Evolutionary conservation across 1,140 invertebrate genomes (phyloP).

Genomic region (Centruroides vittatus): DNA sequence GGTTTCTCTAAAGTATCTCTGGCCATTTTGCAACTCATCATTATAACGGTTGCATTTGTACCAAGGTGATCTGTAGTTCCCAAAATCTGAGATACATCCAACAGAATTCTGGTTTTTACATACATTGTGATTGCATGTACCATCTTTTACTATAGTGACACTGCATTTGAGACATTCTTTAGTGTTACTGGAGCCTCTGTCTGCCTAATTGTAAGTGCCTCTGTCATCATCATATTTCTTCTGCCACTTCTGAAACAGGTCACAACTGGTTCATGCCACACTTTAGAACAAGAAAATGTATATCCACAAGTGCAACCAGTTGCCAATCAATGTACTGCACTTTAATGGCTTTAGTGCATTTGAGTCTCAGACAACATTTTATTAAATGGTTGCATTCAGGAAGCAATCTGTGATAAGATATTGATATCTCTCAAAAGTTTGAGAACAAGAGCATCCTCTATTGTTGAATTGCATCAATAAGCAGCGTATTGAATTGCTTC

Average conservation of each 20-base stretch:
- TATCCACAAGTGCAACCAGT: conserved; percentile 87
- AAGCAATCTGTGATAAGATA: conserved; percentile 98
- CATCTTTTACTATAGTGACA: conserved; percentile 95
- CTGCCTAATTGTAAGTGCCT: conserved; percentile 99
- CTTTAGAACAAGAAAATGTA: conserved; percentile 89
- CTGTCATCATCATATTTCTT: conserved; percentile 99
- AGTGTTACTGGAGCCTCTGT: conserved; percentile 82
- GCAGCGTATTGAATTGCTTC: conserved; percentile 90
- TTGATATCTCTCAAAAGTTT: conserved; percentile 55
- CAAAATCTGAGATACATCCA: conserved; percentile 97
- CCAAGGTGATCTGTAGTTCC: conserved; percentile 95
- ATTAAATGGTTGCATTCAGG: conserved; percentile 92
- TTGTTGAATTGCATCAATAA: conserved; percentile 59
- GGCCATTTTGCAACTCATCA: conserved; percentile 86
- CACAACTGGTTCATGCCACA: conserved; percentile 98
- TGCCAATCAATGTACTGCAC: conserved; percentile 81
- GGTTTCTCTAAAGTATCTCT: conserved; percentile 90
- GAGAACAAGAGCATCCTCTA: conserved; percentile 93
- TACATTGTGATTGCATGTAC: conserved; percentile 98
- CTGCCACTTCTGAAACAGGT: conserved; percentile 85
- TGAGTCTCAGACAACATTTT: conserved; percentile 93
- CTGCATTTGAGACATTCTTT: conserved; percentile 98
- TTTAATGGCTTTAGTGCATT: conserved; percentile 92
- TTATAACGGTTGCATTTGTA: conserved; percentile 97
- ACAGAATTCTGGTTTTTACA: conserved; percentile 97